Evolutionary conservation across 2,797 vertebrate species (phyloP), one percentile per base, ranked within the genome.

Genomic region (Pantherophis vulpinus): DNA sequence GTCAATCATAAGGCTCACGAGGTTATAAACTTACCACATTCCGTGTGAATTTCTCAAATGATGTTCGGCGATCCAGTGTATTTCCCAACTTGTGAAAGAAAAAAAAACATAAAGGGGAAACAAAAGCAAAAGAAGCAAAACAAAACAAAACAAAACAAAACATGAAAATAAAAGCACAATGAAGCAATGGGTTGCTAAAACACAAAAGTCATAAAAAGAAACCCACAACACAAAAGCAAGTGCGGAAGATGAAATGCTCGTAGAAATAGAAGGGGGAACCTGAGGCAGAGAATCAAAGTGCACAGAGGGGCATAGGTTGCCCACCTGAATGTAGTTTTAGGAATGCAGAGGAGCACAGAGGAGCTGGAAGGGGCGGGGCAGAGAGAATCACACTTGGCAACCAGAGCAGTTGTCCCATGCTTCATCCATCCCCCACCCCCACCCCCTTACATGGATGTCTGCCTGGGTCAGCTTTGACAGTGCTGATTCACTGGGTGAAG

Each of bases 1-100:
- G 27, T 86, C 89, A 94, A 93, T 95, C 95, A 93, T 95, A 93
- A 93, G 94, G 96, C 96, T 96, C 95, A 97, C 59, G 20, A 96
- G 95, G 95, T 95, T 95, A 94, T 93, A 96, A 97, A 98, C 98
- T 98, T 98, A 98, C 98, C 98, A 98, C 96, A 96, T 97, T 98
- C 96, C 97, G 97, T 96, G 98, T 97, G 97, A 98, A 98, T 98
- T 98, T 98, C 97, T 98, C 98, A 98, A 98, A 98, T 96, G 97
- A 98, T 95, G 98, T 98, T 98, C 98, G 98, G 97, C 98, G 97
- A 96, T 98, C 98, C 98, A 98, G 96, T 97, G 97, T 97, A 96
- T 97, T 97, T 97, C 96, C 98, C 95, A 97, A 98, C 98, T 98
- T 98, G 95, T 96, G 97, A 91, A 96, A 96, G 91, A 93, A 66